Conservation (phyloP, 2,113 vertebrate species). For the Falco punctatus region DNA sequence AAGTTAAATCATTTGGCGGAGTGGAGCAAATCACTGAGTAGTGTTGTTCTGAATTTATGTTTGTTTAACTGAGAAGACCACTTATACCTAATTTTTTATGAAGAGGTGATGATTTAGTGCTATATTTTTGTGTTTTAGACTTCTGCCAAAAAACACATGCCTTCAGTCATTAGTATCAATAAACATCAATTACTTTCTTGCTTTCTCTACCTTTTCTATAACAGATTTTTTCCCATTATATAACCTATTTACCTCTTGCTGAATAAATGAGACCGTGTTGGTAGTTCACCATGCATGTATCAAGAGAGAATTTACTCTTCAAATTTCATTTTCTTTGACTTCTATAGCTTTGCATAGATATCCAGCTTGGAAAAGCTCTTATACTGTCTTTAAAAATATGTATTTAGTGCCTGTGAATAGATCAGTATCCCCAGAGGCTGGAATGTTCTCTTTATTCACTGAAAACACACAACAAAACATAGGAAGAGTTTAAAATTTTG, state of each 20-base stretch:
- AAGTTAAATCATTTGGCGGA: background rate
- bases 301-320: background rate
- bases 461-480: background rate
- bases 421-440: background rate
- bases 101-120: background rate
- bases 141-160: background rate
- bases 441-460: background rate
- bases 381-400: background rate
- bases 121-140: background rate
- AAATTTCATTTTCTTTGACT: background rate
- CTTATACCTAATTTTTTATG: background rate
- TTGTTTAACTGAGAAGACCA: background rate
- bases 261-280: background rate
- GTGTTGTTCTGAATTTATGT: background rate
- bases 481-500: background rate
- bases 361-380: background rate
- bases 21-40: background rate
- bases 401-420: background rate
- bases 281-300: background rate
- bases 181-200: background rate
- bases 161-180: background rate
- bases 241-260: background rate
- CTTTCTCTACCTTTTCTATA: background rate
- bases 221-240: background rate
- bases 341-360: background rate